Evolutionary conservation across 2,888 invertebrate species (phyloP).

Genomic region (Hedychridium roseum): DNA sequence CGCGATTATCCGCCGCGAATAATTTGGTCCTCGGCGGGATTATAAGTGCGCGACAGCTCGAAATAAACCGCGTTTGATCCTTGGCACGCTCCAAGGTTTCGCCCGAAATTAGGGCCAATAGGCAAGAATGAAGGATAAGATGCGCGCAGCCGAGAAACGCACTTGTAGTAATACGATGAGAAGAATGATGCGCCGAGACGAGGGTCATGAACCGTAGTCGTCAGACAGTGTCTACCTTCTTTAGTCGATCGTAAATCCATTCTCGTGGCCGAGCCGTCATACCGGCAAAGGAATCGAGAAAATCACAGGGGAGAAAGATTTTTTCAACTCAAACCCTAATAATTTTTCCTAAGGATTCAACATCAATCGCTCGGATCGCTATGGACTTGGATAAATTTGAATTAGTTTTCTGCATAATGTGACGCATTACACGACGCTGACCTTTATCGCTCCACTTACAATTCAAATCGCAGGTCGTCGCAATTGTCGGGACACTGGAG

Average conservation of each 20-base stretch:
- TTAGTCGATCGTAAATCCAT: too few species aligned
- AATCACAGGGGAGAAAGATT: too few species aligned
- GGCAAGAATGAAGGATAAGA: conserved; percentile 33
- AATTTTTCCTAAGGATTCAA: too few species aligned
- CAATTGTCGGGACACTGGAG: conserved; percentile 41
- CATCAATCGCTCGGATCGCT: too few species aligned
- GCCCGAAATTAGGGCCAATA: conserved; percentile 42
- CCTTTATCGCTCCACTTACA: conserved; percentile 53
- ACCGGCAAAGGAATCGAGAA: too few species aligned
- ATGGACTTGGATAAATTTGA: too few species aligned
- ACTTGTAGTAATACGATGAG: conserved; percentile 8
- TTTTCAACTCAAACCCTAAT: too few species aligned
- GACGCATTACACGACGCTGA: too few species aligned
- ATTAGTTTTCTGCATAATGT: too few species aligned
- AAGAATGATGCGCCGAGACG: conserved; percentile 5
- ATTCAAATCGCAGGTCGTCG: conserved; percentile 48
- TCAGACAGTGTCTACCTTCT: neutral
- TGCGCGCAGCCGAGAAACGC: neutral
- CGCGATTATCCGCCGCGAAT: conserved; percentile 39
- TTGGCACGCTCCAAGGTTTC: conserved; percentile 47
- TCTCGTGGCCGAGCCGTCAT: too few species aligned
- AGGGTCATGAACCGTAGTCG: conserved; percentile 17
- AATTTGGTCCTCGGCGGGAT: conserved; percentile 48
- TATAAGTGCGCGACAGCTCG: conserved; percentile 47
- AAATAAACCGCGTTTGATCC: conserved; percentile 51